Evolutionary conservation across 2,113 vertebrate genomes (phyloP), one percentile per base, ranked within the genome.

Genomic region (Tenebrosternarchus preto): DNA sequence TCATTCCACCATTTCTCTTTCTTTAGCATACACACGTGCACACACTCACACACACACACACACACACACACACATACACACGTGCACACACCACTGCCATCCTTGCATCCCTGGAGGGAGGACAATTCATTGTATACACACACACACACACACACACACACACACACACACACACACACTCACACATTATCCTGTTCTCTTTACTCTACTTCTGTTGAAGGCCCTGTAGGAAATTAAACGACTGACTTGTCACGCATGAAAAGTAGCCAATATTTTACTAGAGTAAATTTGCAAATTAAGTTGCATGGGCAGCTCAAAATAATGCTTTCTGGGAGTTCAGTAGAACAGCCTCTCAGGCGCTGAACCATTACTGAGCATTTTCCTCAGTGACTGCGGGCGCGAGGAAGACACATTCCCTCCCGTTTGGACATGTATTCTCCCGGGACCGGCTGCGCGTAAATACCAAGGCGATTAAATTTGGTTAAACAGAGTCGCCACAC

Each of bases 1-100:
- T 88, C 86, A 87, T 85, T 83, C 83, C 83, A 71, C 84, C 43
- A 55, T 82, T 75, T 55, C 31, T n/a, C 60, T 78, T 64, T 78
- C 85, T 88, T 84, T n/a, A n/a, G n/a, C n/a, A n/a, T n/a, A n/a
- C 73, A 76, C 46, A 68, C 66, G 27, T 56, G 11, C 73, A 25
- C 20, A 17, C n/a, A 31, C 72, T n/a, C n/a, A 29, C 78, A 55
- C 16, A 61, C 78, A 22, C 29, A 9, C 60, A 12, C 60, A 25
- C 9, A 25, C 5, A 39, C 36, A 39, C 36, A 39, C 36, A 39
- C 36, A 39, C 36, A 39, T 7, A 39, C 36, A 39, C 36, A 39
- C 36, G 7, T 7, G 7, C 36, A 39, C 36, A 39, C 36, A 39
- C 36, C 7, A 39, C 3, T 39, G 7, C 36, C n/a, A n/a, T n/a